Conservation (phyloP, 1,140 invertebrate species). For the Schlechtendalia chinensis region DNA sequence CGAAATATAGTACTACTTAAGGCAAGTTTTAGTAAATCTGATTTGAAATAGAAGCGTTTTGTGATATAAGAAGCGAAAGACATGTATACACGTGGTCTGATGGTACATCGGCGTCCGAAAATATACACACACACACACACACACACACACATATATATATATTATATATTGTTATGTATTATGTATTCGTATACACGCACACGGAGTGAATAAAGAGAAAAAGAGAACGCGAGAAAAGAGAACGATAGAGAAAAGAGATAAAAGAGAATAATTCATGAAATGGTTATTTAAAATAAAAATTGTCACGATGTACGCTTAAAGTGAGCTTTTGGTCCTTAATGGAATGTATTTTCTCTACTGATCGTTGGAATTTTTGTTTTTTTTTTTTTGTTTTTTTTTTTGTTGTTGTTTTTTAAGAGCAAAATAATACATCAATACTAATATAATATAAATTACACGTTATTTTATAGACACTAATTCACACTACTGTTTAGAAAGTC, state of each 20-base stretch:
- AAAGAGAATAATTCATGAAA: conserved; percentile 3
- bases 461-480: conserved; percentile 35
- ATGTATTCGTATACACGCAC: not conserved
- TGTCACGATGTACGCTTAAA: conserved; percentile 32
- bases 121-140: too few species aligned
- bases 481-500: conserved; percentile 45
- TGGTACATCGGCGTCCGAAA: too few species aligned
- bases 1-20: not conserved
- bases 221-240: conserved; percentile 2
- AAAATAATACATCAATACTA: conserved; percentile 37
- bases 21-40: conserved; percentile 16
- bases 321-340: conserved; percentile 49
- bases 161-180: not conserved
- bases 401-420: too few species aligned
- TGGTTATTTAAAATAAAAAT: conserved; percentile 24
- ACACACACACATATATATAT: too few species aligned
- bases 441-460: conserved; percentile 28
- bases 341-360: conserved; percentile 49
- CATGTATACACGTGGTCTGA: not conserved
- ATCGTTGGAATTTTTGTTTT: conserved; percentile 35
- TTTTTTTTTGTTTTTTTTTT: not conserved
- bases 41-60: conserved; percentile 27
- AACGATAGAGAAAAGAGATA: conserved; percentile 3
- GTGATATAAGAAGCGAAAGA: conserved; percentile 32
- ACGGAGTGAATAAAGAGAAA: not conserved